phyloP scores from a whole-genome alignment of 2,888 invertebrate genomes.

The Zele albiditarsus region DNA sequence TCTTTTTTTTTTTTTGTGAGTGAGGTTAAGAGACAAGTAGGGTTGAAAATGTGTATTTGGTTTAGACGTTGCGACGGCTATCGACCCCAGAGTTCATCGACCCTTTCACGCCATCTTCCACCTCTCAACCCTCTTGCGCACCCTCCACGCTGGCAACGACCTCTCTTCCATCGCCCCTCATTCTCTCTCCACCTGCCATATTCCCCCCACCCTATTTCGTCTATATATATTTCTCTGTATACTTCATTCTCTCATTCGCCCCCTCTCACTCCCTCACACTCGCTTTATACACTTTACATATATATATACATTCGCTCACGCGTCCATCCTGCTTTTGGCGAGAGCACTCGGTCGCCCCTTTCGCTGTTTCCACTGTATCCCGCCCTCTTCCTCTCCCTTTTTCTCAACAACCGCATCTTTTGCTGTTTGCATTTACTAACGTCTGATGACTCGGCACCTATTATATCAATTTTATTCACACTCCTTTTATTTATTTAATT shows the following conservation, averaged over 20 bases:
- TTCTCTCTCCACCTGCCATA: constrained; percentile 13
- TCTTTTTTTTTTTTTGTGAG: background rate
- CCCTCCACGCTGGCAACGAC: constrained; percentile 52
- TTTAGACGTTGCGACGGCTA: constrained; percentile 58
- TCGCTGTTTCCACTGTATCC: background rate
- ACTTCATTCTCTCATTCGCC: background rate
- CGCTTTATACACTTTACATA: background rate
- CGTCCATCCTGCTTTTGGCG: constrained; percentile 4
- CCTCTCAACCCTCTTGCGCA: constrained; percentile 50
- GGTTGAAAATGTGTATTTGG: constrained; percentile 29
- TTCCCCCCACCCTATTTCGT: background rate
- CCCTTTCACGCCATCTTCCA: constrained; percentile 63
- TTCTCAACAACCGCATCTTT: background rate
- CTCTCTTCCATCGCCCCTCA: constrained; percentile 41
- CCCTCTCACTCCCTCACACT: background rate
- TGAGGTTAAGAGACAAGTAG: constrained; percentile 43
- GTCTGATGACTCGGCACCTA: background rate
- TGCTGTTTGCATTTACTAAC: constrained; percentile 12
- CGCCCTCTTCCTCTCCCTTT: background rate
- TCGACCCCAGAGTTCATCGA: constrained; percentile 68
- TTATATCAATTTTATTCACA: background rate
- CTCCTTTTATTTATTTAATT: background rate
- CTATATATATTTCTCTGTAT: constrained; percentile 8
- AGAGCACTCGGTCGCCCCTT: background rate
- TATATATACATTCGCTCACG: background rate